These are phyloP conservation scores for Hassar affinis DNA, from an alignment of 2,113 vertebrate genomes.

Conservation along the genomic window DNA sequence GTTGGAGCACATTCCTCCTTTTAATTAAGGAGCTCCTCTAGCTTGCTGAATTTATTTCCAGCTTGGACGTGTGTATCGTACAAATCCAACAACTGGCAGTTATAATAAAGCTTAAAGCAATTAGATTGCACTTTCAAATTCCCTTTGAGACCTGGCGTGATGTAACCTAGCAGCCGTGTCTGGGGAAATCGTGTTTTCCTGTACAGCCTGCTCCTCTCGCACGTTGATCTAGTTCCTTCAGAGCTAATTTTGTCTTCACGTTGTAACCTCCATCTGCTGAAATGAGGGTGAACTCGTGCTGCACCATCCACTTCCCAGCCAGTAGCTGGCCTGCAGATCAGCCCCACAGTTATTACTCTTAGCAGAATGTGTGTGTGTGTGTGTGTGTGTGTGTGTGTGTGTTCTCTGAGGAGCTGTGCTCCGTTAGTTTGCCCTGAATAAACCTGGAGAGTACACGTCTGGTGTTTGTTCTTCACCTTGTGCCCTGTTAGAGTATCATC, in stretches of 20 bases:
- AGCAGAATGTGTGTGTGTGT: constrained; percentile 25
- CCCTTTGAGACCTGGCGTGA: background rate
- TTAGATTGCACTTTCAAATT: background rate
- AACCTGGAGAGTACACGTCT: constrained; percentile 60
- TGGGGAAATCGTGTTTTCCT: background rate
- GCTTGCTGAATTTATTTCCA: background rate
- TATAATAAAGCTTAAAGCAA: background rate
- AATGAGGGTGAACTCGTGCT: constrained; percentile 21
- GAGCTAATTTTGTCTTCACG: constrained; percentile 4
- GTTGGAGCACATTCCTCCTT: too few species aligned
- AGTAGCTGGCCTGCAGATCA: constrained; percentile 62
- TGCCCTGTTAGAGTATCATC: background rate
- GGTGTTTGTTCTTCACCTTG: constrained; percentile 51
- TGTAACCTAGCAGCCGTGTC: background rate
- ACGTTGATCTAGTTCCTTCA: constrained; percentile 12
- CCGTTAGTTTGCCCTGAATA: constrained; percentile 60
- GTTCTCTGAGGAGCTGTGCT: constrained; percentile 54
- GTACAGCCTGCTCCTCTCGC: background rate
- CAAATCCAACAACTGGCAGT: background rate
- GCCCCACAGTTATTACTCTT: constrained; percentile 44
- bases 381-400: constrained; percentile 19
- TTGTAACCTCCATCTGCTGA: constrained; percentile 28
- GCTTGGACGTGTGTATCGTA: background rate
- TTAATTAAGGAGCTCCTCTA: too few species aligned
- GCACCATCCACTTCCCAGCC: constrained; percentile 12